phyloP scores from a whole-genome alignment of 2,797 vertebrate species.

The Eutrigla gurnardus region DNA sequence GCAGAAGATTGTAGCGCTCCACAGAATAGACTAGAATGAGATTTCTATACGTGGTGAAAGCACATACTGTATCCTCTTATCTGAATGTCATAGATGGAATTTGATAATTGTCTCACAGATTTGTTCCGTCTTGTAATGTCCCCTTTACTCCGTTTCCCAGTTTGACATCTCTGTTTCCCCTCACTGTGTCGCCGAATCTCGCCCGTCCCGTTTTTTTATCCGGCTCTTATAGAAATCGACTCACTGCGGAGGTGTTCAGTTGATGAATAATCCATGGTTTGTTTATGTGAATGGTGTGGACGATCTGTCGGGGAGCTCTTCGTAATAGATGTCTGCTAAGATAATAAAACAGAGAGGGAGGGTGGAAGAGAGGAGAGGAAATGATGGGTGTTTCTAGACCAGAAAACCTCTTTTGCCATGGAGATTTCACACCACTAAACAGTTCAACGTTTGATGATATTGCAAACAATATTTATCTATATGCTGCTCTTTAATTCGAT shows the following conservation, averaged over 20 bases:
- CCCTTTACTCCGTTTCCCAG: neutral
- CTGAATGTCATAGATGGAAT: neutral
- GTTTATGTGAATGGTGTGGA: constrained; percentile 18
- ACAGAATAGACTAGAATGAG: constrained; percentile 8
- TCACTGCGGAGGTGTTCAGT: constrained; percentile 1
- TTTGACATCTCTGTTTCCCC: neutral
- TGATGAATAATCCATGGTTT: constrained; percentile 20
- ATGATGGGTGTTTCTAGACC: too few relatives aligned
- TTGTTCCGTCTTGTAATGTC: neutral
- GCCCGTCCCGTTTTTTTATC: constrained; percentile 17
- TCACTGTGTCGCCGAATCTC: neutral
- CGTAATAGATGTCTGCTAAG: constrained; percentile 16
- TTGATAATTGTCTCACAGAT: neutral
- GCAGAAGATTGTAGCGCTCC: constrained; percentile 30
- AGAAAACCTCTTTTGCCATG: too few relatives aligned
- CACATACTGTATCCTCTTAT: neutral
- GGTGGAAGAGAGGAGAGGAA: too few relatives aligned
- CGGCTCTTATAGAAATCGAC: neutral
- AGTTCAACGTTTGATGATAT: too few relatives aligned
- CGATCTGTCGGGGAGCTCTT: constrained; percentile 17
- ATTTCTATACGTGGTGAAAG: constrained; percentile 5
- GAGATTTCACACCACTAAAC: too few relatives aligned
- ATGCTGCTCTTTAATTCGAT: too few relatives aligned
- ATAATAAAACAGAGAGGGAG: neutral
- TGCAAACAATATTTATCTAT: too few relatives aligned